Conservation (phyloP, 1,140 invertebrate genomes). For the Zeugodacus cucurbitae region DNA sequence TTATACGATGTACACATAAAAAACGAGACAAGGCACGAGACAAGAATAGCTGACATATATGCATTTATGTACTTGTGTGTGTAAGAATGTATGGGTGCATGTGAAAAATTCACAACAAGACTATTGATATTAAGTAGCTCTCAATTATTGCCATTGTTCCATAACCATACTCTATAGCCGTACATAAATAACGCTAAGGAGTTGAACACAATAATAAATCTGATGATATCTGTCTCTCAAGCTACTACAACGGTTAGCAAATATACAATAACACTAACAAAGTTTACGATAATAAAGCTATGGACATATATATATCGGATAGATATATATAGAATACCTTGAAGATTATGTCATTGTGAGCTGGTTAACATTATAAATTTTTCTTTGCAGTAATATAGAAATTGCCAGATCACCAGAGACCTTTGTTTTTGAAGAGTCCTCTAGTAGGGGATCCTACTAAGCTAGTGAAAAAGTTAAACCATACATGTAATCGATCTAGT, state of each 20-base stretch:
- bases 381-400: no score
- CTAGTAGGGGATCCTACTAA: no score
- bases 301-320: neutral
- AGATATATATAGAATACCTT: no score
- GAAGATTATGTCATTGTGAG: neutral
- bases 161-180: neutral
- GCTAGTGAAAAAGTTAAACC: no score
- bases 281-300: neutral
- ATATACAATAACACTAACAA: neutral
- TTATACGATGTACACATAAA: neutral
- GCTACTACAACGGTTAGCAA: neutral
- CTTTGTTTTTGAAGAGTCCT: no score
- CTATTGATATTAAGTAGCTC: neutral
- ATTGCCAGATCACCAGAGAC: no score
- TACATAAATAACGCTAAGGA: neutral
- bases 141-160: slow-evolving; percentile 3
- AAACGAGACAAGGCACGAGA: neutral
- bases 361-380: no score
- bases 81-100: no score
- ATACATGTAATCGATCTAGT: no score
- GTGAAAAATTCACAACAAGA: neutral
- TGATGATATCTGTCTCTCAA: neutral
- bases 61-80: neutral
- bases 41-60: neutral
- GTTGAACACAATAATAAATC: neutral